phyloP scores from a whole-genome alignment of 23 tunicate genomes.

The Diplosoma virens region DNA sequence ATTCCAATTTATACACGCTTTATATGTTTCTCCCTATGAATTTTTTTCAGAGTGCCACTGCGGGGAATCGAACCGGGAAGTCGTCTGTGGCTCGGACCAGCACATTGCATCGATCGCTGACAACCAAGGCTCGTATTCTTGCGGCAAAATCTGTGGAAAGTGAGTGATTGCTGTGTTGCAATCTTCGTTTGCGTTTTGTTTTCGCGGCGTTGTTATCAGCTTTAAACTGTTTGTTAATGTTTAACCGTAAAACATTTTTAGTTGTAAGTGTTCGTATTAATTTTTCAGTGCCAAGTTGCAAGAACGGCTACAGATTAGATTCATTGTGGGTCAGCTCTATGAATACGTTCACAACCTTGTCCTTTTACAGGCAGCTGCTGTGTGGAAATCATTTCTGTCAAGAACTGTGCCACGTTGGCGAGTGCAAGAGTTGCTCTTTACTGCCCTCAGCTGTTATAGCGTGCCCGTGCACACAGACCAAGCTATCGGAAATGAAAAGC shows the following conservation, averaged over 20 bases:
- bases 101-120: neutral
- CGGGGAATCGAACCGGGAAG: conserved; percentile 27
- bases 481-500: conserved; percentile 27
- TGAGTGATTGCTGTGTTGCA: neutral
- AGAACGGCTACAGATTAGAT: too few relatives aligned
- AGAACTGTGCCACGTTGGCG: conserved; percentile 61
- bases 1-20: too few relatives aligned
- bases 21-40: neutral
- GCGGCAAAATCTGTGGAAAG: conserved; percentile 54
- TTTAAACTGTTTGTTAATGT: neutral
- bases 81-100: conserved; percentile 65
- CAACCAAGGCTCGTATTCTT: conserved; percentile 25
- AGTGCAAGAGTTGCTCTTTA: conserved; percentile 49
- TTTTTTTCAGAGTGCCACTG: conserved; percentile 57
- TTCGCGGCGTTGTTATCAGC: neutral
- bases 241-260: too few relatives aligned
- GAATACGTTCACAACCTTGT: too few relatives aligned
- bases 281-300: too few relatives aligned
- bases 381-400: conserved; percentile 81
- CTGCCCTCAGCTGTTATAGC: conserved; percentile 42
- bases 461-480: conserved; percentile 80
- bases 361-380: conserved; percentile 26
- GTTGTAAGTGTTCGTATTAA: too few relatives aligned
- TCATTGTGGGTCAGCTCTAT: too few relatives aligned
- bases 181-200: neutral